Base-by-base conservation (phyloP, 2,888 invertebrate species). In the Calephelis perditalis region DNA sequence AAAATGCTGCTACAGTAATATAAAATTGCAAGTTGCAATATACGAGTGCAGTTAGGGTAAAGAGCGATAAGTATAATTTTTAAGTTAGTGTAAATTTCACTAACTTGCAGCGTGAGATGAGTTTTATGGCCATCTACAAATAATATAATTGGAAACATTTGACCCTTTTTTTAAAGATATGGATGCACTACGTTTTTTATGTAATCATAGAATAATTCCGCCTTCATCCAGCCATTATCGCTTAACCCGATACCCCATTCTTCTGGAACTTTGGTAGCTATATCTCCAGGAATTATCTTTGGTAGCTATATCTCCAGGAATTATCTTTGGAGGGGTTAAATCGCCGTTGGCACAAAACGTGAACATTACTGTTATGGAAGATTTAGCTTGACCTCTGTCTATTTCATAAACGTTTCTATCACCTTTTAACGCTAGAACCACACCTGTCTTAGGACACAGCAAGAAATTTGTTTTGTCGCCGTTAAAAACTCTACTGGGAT, bases 381-480 rank as follows among this genome's bases (percentile, higher is more conserved):
- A n/a, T 55, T 55, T 55, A 7, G 55, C 36, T 7, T 6, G 36
- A n/a, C 35, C 54, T 26, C 35, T 26, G 15, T 55, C 55, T 15
- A 49, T 12, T 12, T 49, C 49, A 12, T 49, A 49, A 8, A 49
- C 49, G 11, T 55, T 55, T 55, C n/a, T 37, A 10, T 36, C 9
- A 7, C 37, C 55, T 55, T 55, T 55, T 10, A 26, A 7, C 11
- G 26, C 35, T 26, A 54, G 9, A 15, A 15, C 47, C 6, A 15
- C 12, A 15, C 12, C 47, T 47, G 12, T 40, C 37, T 56, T 56
- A 10, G 55, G 37, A 9, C 54, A 54, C 10, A 55, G 10, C 3
- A 36, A n/a, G 12, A 56, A 56, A 37, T 37, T 37, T 12, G 56
- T 40, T 56, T 56, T 40, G 8, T 56, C 56, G 12, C 37, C 56